These are phyloP conservation scores for Coleophora flavipennella DNA, from an alignment of 2,888 invertebrate species.

Conservation along the genomic window DNA sequence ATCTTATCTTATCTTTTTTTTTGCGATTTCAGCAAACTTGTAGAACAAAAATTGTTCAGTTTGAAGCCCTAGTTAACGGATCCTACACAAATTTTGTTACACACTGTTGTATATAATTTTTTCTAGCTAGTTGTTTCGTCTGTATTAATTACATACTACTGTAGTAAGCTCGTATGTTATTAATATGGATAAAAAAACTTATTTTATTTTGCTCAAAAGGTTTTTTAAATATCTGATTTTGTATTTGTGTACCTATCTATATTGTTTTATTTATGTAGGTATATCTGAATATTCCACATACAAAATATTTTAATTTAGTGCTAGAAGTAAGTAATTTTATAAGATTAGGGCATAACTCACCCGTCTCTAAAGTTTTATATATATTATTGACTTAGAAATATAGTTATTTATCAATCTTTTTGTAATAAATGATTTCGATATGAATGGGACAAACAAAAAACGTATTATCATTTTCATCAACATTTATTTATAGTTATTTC, in stretches of 20 bases:
- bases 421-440: conserved; percentile 64
- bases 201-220: conserved; percentile 11
- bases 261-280: conserved; percentile 1
- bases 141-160: background rate
- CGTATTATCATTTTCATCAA: conserved; percentile 39
- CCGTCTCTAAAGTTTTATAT: conserved; percentile 73
- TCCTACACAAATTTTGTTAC: too few species aligned
- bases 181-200: too few species aligned
- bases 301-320: conserved; percentile 45
- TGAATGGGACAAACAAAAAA: conserved; percentile 53
- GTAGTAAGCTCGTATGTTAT: too few species aligned
- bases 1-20: too few species aligned
- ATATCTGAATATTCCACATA: conserved; percentile 12
- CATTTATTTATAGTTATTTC: conserved; percentile 39
- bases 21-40: too few species aligned
- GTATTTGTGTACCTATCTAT: conserved; percentile 1
- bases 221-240: background rate
- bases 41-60: too few species aligned
- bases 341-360: conserved; percentile 66
- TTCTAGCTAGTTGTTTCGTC: background rate
- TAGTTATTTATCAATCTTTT: conserved; percentile 71
- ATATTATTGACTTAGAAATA: conserved; percentile 69
- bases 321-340: conserved; percentile 56
- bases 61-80: too few species aligned
- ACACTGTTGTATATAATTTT: too few species aligned